phyloP scores from a whole-genome alignment of 1,140 invertebrate genomes.

The Zaprionus ghesquierei region DNA sequence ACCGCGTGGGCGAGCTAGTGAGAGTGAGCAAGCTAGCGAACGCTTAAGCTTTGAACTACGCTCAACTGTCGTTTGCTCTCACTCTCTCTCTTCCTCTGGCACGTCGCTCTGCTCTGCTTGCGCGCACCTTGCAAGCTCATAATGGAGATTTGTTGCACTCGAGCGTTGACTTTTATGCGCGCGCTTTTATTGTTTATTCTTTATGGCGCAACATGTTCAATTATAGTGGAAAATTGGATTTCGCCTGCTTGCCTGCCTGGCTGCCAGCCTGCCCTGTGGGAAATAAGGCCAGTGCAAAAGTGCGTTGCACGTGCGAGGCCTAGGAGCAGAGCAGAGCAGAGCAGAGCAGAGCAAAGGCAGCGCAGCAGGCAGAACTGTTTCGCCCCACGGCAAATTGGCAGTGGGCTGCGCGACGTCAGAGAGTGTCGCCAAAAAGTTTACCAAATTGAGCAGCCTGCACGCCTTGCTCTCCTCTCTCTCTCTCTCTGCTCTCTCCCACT shows the following conservation, averaged over 20 bases:
- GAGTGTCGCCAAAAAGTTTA: conserved; percentile 62
- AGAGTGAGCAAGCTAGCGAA: background rate
- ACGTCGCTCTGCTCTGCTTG: background rate
- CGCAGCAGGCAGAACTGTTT: background rate
- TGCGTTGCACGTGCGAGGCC: too few relatives aligned
- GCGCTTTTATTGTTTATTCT: conserved; percentile 75
- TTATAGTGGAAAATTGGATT: conserved; percentile 78
- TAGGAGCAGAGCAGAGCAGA: background rate
- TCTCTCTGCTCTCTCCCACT: background rate
- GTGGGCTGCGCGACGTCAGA: conserved; percentile 22
- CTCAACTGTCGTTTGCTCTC: conserved; percentile 3
- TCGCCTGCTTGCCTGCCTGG: background rate
- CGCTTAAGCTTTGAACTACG: conserved; percentile 18
- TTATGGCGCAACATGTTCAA: conserved; percentile 77
- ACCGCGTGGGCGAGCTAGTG: conserved; percentile 20
- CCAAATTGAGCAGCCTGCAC: conserved; percentile 26
- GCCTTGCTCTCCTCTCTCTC: background rate
- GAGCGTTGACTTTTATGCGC: conserved; percentile 67
- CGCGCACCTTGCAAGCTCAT: conserved; percentile 54
- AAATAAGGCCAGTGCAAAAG: conserved; percentile 2
- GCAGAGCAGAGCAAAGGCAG: too few relatives aligned
- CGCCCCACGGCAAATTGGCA: background rate
- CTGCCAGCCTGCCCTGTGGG: background rate
- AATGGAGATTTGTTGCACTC: conserved; percentile 79
- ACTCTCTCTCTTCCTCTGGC: background rate